Evolutionary conservation across 2,888 invertebrate genomes (phyloP), one percentile per base, ranked within the genome.

Genomic region (Pachymerium ferrugineum): DNA sequence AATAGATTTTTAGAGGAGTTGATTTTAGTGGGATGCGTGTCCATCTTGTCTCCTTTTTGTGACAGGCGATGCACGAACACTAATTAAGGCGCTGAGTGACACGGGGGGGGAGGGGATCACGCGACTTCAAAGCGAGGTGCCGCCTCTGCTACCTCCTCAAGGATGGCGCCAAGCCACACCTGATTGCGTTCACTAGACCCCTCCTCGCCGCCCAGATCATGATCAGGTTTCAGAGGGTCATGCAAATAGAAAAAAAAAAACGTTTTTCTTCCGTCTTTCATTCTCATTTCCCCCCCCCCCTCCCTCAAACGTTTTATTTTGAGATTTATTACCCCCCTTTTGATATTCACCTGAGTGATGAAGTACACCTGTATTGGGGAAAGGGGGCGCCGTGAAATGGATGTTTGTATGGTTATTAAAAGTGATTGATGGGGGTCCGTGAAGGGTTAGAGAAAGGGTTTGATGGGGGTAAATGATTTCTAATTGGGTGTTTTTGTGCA

Each of bases 191-290:
- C 31, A 33, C 69, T 31, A 69, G 69, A 31, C 30, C 30, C 30
- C 30, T 69, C 30, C 30, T 31, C 30, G 33, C 69, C 69, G 69
- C 69, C 69, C 69, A 69, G 69, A 69, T 69, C 69, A 69, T 69
- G 69, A 69, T 69, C 69, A 69, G 69, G 69, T 69, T 69, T 31
- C 69, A 31, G 69, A 33, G 69, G 69, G 69, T 69, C 69, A 69
- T 33, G 69, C 31, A 69, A 33, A 69, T 30, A 69, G 69, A 62
- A 33, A 69, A 33, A 69, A 30, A 30, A 30, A 8, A 35, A 35
- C 35, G 35, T 8, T 35, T 14, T 10, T 35, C 35, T 35, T n/a
- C n/a, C n/a, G n/a, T n/a, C n/a, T n/a, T n/a, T n/a, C n/a, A n/a
- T n/a, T n/a, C n/a, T n/a, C n/a, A n/a, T 54, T 2, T 54, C 10